phyloP scores from a whole-genome alignment of 2,888 invertebrate genomes.

The Drosophila lutescens region DNA sequence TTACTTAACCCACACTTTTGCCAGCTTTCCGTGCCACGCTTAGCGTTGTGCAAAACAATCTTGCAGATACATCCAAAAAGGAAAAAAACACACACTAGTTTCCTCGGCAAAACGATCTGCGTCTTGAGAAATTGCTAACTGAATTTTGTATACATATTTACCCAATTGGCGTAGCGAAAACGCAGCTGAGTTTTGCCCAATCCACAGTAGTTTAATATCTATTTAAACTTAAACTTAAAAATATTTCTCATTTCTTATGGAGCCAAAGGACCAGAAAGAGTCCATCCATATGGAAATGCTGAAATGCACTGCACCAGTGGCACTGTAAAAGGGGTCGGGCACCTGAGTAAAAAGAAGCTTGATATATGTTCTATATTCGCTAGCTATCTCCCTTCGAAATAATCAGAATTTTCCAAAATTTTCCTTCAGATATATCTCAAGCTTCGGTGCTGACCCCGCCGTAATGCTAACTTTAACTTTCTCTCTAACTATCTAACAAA shows the following conservation, averaged over 20 bases:
- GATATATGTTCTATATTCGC: constrained; percentile 24
- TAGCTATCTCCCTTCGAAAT: not conserved
- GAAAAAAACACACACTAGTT: constrained; percentile 16
- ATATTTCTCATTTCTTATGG: constrained; percentile 46
- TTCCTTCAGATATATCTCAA: constrained; percentile 51
- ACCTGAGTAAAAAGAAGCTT: constrained; percentile 34
- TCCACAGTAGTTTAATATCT: constrained; percentile 44
- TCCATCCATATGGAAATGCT: constrained; percentile 45
- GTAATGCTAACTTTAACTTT: constrained; percentile 75
- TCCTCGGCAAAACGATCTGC: constrained; percentile 37
- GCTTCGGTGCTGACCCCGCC: constrained; percentile 51
- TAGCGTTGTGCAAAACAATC: constrained; percentile 66
- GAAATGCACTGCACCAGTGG: constrained; percentile 44
- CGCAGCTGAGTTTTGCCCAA: constrained; percentile 29
- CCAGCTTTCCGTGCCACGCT: constrained; percentile 66
- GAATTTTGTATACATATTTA: not conserved
- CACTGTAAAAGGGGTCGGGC: constrained; percentile 32
- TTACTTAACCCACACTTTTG: constrained; percentile 35
- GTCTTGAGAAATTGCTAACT: constrained; percentile 18
- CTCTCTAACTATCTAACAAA: constrained; percentile 61
- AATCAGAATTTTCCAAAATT: not conserved
- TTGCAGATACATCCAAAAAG: constrained; percentile 34
- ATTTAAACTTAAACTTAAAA: constrained; percentile 36
- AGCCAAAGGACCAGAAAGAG: constrained; percentile 34
- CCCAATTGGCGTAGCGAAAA: constrained; percentile 13